These are phyloP conservation scores for Hylyphantes graminicola DNA, from an alignment of 1,140 invertebrate genomes.

Conservation along the genomic window DNA sequence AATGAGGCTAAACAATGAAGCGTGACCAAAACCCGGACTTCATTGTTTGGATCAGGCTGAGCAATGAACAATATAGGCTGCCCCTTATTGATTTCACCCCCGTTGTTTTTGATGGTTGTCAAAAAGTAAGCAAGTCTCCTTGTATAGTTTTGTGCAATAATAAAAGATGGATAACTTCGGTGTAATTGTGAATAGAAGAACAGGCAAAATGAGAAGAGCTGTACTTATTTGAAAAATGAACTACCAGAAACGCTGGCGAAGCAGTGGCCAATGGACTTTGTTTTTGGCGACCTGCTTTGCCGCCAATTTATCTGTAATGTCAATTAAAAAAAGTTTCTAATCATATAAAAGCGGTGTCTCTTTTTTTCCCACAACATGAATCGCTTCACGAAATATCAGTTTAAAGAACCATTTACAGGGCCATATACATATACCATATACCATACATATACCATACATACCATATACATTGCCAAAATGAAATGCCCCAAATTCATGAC, in stretches of 20 bases:
- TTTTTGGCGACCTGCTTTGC: constrained; percentile 51
- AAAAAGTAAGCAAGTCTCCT: constrained; percentile 21
- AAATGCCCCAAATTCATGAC: no score
- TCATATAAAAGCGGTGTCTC: constrained; percentile 30
- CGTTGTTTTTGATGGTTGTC: no score
- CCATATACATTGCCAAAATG: no score
- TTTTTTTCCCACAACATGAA: neutral
- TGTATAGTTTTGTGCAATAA: constrained; percentile 58
- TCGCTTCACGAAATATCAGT: neutral
- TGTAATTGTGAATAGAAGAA: constrained; percentile 54
- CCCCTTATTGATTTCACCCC: no score
- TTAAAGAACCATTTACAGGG: no score
- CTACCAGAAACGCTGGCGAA: constrained; percentile 14
- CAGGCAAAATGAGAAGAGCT: constrained; percentile 34
- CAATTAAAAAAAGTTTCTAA: constrained; percentile 59
- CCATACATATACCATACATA: no score
- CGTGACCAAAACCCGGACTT: no score
- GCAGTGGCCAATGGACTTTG: constrained; percentile 41
- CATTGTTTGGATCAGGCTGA: no score
- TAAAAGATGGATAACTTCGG: constrained; percentile 46
- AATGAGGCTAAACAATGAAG: no score
- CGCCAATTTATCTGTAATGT: constrained; percentile 56
- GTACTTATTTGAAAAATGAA: constrained; percentile 31
- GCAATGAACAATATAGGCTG: no score
- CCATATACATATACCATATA: no score